Conservation (phyloP, 2,797 vertebrate species). For the Spea hammondii region DNA sequence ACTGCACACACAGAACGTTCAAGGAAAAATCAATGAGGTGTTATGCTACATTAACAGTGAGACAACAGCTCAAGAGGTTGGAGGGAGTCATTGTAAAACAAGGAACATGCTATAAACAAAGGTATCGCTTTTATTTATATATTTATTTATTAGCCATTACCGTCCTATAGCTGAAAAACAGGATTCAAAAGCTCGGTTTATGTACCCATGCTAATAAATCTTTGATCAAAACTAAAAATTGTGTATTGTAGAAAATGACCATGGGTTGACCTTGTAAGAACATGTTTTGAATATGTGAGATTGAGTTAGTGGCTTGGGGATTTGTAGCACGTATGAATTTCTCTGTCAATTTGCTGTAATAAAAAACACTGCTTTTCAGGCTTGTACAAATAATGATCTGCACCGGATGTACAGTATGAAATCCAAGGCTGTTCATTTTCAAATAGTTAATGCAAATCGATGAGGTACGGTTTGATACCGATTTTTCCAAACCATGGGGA, state of each 20-base stretch:
- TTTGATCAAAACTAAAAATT: too few species aligned
- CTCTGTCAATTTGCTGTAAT: not conserved
- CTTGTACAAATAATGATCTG: not conserved
- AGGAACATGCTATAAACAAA: not conserved
- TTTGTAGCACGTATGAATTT: not conserved
- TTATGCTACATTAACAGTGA: constrained; percentile 43
- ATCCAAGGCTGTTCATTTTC: not conserved
- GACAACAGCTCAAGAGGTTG: constrained; percentile 26
- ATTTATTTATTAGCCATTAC: not conserved
- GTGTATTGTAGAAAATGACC: too few species aligned
- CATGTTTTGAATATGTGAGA: not conserved
- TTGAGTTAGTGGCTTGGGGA: not conserved
- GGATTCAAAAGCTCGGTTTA: too few species aligned
- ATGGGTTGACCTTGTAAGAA: not conserved
- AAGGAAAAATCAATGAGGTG: constrained; percentile 41
- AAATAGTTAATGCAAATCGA: not conserved
- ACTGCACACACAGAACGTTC: constrained; percentile 10
- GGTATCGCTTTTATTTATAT: not conserved
- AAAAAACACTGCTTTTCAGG: not conserved
- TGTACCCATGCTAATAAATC: too few species aligned
- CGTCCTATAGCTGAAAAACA: too few species aligned
- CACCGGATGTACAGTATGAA: not conserved
- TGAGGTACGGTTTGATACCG: too few species aligned
- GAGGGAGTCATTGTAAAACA: not conserved
- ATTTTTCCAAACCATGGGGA: too few species aligned